These are phyloP conservation scores for Calonectris borealis DNA, from an alignment of 2,113 vertebrate genomes.

Conservation along the genomic window DNA sequence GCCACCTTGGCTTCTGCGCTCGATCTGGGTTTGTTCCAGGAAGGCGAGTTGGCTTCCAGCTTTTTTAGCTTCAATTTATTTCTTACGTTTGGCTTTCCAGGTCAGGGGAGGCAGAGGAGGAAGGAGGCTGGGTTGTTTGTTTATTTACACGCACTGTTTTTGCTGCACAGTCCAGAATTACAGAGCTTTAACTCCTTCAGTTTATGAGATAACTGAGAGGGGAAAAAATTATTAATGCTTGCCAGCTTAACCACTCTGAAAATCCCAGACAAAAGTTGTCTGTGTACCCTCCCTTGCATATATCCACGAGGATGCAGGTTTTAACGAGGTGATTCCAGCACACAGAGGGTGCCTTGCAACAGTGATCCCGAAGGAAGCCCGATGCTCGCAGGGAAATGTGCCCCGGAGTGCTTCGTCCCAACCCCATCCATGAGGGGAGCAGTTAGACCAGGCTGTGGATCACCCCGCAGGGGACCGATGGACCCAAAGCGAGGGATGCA, in stretches of 20 bases:
- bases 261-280: background rate
- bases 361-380: fast-evolving
- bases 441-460: background rate
- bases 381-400: background rate
- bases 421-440: background rate
- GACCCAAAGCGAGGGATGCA: background rate
- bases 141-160: fast-evolving
- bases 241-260: background rate
- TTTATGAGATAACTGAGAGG: background rate
- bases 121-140: background rate
- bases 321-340: background rate
- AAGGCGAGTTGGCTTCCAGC: background rate
- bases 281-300: background rate
- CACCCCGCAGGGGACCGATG: background rate
- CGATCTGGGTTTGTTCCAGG: background rate
- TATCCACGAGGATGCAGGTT: background rate
- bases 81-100: background rate
- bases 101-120: background rate
- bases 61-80: background rate
- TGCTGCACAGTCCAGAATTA: background rate
- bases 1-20: background rate
- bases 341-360: background rate
- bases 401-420: fast-evolving
- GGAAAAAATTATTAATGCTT: background rate
- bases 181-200: background rate